Percentiles rank a stretch among this genome's conserved stretches.
phyloP scores from a whole-genome alignment of 2,888 invertebrate species.

The Drosophila mulleri region DNA sequence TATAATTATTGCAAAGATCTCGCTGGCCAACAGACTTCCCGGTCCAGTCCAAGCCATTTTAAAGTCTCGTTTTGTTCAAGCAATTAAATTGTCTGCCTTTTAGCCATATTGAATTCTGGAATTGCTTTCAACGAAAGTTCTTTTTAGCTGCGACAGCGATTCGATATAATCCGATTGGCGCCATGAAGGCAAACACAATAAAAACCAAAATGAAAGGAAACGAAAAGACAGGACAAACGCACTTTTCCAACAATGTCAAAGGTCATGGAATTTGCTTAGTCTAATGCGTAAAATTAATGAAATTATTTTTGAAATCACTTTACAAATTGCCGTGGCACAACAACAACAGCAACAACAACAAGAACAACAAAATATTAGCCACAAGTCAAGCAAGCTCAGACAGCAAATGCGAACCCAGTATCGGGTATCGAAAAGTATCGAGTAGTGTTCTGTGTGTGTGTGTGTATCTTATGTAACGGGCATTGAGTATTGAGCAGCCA shows the following conservation, averaged over 20 bases:
- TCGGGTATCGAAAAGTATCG: background rate
- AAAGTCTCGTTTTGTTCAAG: background rate
- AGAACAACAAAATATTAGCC: slow-evolving; percentile 23
- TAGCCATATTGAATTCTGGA: slow-evolving; percentile 11
- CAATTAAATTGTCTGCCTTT: background rate
- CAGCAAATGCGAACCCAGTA: background rate
- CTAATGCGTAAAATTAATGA: slow-evolving; percentile 52
- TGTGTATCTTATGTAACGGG: slow-evolving; percentile 8
- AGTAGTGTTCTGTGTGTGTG: slow-evolving; percentile 11
- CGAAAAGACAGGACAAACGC: slow-evolving; percentile 1
- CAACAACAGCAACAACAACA: background rate
- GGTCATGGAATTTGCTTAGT: slow-evolving; percentile 51
- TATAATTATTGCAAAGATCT: background rate
- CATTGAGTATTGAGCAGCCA: slow-evolving; percentile 26
- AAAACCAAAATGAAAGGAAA: too few relatives aligned
- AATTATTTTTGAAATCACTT: slow-evolving; percentile 58
- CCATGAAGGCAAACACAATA: slow-evolving; percentile 1
- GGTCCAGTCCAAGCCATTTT: background rate
- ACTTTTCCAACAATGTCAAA: slow-evolving; percentile 39
- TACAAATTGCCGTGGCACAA: slow-evolving; percentile 35
- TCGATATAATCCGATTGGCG: slow-evolving; percentile 41
- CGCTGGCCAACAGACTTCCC: background rate
- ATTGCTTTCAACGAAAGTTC: slow-evolving; percentile 10
- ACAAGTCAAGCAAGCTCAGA: slow-evolving; percentile 1
- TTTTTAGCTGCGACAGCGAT: background rate